Base-by-base conservation (phyloP, 2,888 invertebrate genomes). In the Diaphora mendica region DNA sequence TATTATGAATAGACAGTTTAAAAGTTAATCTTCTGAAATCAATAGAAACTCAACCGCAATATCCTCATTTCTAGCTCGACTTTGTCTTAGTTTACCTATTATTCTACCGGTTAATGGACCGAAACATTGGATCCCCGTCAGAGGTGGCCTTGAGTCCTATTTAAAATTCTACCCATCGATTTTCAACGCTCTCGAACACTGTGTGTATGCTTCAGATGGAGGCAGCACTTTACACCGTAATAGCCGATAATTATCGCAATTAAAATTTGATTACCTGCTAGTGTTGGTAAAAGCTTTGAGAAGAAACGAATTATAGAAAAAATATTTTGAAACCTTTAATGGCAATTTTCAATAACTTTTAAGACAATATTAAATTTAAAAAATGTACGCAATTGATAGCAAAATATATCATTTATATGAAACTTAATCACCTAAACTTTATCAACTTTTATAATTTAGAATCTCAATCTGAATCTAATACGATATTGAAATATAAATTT, bases 151-250 rank as follows among this genome's bases (percentile, higher is more conserved):
- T 65, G 72, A 51, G 77, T 66, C 55, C 74, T 78, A 73, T 76
- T 82, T 80, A 73, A 81, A 77, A 74, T 78, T 77, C 68, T 39
- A n/a, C 51, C 39, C 51, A 64, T 64, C 44, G 68, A 69, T 74
- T 79, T 74, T 77, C 64, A 67, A 39, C 70, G 51, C 33, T 71
- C 64, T 62, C 42, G 23, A 74, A 75, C 39, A 68, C 26, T 68
- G 23, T 74, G 67, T 71, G 39, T 62, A 59, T 33, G 13, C 39
- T 64, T 35, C 55, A 23, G 3, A 30, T 42, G 17, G 48, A 30
- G 30, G 30, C 2, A 64, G 23, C 55, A 67, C 33, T 73, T 72
- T 42, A 26, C n/a, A n/a, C 0, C 30, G 62, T 30, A 33, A 62
- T 26, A 71, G 15, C 66, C 33, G 35, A 67, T 23, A 9, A n/a